Evolutionary conservation across 2,888 invertebrate species (phyloP).

Genomic region (Craniophora ligustri): DNA sequence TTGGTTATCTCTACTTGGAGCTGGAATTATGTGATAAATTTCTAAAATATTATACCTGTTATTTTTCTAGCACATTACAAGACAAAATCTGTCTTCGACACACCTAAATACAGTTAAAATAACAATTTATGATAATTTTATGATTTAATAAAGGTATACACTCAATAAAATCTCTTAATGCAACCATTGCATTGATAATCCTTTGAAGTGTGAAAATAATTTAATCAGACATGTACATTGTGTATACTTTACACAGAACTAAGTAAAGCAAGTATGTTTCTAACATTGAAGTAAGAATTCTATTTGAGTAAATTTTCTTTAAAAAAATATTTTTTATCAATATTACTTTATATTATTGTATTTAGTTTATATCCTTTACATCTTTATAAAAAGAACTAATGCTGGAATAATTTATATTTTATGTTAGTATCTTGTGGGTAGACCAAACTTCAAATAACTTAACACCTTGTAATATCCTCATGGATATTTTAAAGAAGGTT

Average conservation of each 20-base stretch:
- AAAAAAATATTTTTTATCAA: neutral
- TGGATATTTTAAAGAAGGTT: constrained; percentile 22
- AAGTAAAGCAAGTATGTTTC: no score
- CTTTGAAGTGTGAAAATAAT: neutral
- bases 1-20: no score
- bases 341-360: neutral
- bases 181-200: neutral
- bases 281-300: no score
- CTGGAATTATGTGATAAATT: no score
- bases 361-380: neutral
- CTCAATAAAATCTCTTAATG: neutral
- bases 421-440: constrained; percentile 38
- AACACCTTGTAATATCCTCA: constrained; percentile 43
- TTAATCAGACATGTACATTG: constrained; percentile 6
- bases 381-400: neutral
- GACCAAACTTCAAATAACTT: constrained; percentile 16
- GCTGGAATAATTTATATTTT: neutral
- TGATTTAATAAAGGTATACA: no score
- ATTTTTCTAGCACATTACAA: no score
- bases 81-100: no score
- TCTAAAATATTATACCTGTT: no score
- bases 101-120: no score
- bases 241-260: no score
- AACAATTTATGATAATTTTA: no score
- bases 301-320: no score